A percentile compares a stretch with the other conserved stretches of the same genome.
Evolutionary conservation across 2,888 invertebrate genomes (phyloP).

Genomic region (Dynastes grantii): DNA sequence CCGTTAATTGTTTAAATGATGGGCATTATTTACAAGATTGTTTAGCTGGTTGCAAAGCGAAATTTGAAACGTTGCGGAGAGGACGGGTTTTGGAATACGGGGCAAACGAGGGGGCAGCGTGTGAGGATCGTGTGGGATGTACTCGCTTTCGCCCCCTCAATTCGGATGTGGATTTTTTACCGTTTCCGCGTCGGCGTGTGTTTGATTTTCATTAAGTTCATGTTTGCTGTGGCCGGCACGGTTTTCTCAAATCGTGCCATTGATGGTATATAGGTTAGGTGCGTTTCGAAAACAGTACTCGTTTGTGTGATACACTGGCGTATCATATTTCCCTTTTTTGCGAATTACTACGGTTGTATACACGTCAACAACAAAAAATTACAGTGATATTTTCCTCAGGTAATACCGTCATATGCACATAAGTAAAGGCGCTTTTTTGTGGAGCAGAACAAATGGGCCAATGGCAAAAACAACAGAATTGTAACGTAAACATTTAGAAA

Average conservation of each 20-base stretch:
- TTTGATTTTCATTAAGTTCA: constrained; percentile 40
- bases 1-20: constrained; percentile 59
- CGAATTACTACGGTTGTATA: too few relatives aligned
- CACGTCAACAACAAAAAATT: too few relatives aligned
- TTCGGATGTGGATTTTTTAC: constrained; percentile 31
- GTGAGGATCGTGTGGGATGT: neutral
- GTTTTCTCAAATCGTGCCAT: neutral
- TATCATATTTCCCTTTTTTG: too few relatives aligned
- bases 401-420: too few relatives aligned
- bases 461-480: too few relatives aligned
- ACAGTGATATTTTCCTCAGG: too few relatives aligned
- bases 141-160: constrained; percentile 7
- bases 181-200: constrained; percentile 17
- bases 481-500: too few relatives aligned
- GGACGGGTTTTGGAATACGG: neutral
- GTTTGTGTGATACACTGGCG: too few relatives aligned
- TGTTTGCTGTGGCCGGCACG: constrained; percentile 7
- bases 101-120: neutral
- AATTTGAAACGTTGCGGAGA: neutral
- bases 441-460: too few relatives aligned
- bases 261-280: too few relatives aligned
- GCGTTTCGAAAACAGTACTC: too few relatives aligned
- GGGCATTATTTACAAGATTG: constrained; percentile 54
- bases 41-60: constrained; percentile 24
- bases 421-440: too few relatives aligned